Base-by-base conservation (phyloP, 2,113 vertebrate species). In the Mus spicilegus region DNA sequence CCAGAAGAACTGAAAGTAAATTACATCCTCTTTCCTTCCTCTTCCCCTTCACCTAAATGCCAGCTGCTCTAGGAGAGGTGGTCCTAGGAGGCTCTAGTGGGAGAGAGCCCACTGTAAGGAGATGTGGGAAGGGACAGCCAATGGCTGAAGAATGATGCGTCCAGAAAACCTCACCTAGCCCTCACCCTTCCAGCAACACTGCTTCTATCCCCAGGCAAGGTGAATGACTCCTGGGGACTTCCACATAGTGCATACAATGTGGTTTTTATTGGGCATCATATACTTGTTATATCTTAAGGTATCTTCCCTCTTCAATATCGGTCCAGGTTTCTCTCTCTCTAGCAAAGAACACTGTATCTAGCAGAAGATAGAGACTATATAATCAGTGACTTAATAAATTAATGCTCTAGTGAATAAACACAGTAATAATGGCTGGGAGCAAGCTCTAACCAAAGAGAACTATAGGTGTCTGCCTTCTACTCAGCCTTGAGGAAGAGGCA, bases 1-100 rank as follows among this genome's bases (percentile, higher is more conserved):
- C 39, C 77, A 61, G 73, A 67, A 97, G 46, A 95, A 88, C 14
- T 93, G 36, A 49, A 97, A 96, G 39, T 90, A 28, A 30, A 91
- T 81, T 65, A 42, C 13, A 14, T 75, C 22, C 3, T 28, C 46
- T 8, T 13, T 36, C 22, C 46, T 36, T 13, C 20, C 17, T 2
- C 4, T 61, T 54, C 3, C 7, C 10, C 5, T 14, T 2, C 24
- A 33, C 2, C 28, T 86, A 49, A 72, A 49, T 81, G 28, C 17
- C 33, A 89, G 33, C 85, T 70, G 22, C 39, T 80, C 81, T 92
- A 17, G 42, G 33, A 87, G 92, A 86, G 28, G 16, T 61, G 36
- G 82, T 86, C 54, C 78, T 70, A 26, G 39, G 58, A 65, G 30
- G 33, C 22, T 89, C 73, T 73, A 20, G 19, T 36, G 8, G 77